phyloP scores from a whole-genome alignment of 2,113 vertebrate species.

The Perognathus longimembris region DNA sequence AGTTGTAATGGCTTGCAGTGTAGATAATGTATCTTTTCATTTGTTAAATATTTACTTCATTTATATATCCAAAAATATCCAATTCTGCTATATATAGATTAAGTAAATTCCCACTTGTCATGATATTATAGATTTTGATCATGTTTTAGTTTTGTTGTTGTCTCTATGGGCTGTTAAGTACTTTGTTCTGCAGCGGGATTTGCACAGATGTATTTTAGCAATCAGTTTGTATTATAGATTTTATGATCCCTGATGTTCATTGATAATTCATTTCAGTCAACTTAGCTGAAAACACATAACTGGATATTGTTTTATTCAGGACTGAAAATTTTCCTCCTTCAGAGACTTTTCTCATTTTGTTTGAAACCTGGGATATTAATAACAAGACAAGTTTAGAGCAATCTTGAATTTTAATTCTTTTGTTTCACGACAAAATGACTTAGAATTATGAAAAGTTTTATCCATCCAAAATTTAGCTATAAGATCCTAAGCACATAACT shows the following conservation, averaged over 20 bases:
- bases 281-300: not conserved
- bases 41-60: not conserved
- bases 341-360: not conserved
- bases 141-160: not conserved
- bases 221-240: not conserved
- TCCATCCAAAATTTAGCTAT: not conserved
- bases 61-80: not conserved
- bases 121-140: not conserved
- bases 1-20: not conserved
- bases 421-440: not conserved
- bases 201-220: not conserved
- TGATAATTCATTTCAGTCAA: conserved; percentile 24
- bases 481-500: not conserved
- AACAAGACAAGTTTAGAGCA: not conserved
- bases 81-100: not conserved
- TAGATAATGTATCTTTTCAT: not conserved
- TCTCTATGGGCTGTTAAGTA: not conserved
- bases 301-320: not conserved
- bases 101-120: not conserved
- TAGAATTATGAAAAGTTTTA: not conserved
- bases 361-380: not conserved
- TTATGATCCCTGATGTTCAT: not conserved
- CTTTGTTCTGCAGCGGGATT: not conserved
- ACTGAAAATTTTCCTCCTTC: not conserved
- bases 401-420: not conserved